A percentile compares a stretch with the other conserved stretches of the same genome.
phyloP scores from a whole-genome alignment of 1,140 invertebrate genomes.

The Drosophila neocordata region DNA sequence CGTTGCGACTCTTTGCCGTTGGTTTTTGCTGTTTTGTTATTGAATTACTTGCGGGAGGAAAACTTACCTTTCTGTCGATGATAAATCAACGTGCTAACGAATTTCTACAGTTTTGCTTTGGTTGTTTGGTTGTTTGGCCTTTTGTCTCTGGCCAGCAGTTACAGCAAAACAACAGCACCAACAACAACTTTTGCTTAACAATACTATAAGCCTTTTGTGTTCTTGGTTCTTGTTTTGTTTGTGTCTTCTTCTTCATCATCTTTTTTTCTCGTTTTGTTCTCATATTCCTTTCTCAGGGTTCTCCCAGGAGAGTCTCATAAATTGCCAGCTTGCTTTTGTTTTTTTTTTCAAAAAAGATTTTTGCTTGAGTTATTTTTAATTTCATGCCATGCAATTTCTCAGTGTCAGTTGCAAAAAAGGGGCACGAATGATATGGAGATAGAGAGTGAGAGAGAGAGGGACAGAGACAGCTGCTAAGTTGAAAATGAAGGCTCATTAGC shows the following conservation, averaged over 20 bases:
- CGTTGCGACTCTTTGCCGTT: slow-evolving; percentile 35
- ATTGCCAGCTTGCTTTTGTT: slow-evolving; percentile 69
- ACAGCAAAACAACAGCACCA: slow-evolving; percentile 9
- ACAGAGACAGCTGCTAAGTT: background rate
- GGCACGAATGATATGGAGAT: background rate
- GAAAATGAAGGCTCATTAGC: slow-evolving; percentile 61
- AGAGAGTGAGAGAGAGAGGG: slow-evolving; percentile 39
- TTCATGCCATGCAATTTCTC: slow-evolving; percentile 76
- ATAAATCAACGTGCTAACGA: slow-evolving; percentile 74
- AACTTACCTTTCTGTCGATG: slow-evolving; percentile 64
- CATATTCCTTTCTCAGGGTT: slow-evolving; percentile 2
- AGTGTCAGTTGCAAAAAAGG: slow-evolving; percentile 58
- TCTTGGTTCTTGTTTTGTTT: background rate
- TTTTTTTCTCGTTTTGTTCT: slow-evolving; percentile 2
- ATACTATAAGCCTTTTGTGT: slow-evolving; percentile 69
- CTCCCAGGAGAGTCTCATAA: slow-evolving; percentile 58
- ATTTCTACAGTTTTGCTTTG: slow-evolving; percentile 44
- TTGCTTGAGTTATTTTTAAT: slow-evolving; percentile 80
- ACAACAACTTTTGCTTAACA: slow-evolving; percentile 41
- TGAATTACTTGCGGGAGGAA: slow-evolving; percentile 58
- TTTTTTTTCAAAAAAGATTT: slow-evolving; percentile 60
- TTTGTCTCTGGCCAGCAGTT: slow-evolving; percentile 27
- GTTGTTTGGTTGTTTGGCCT: slow-evolving; percentile 40
- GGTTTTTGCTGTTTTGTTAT: slow-evolving; percentile 50
- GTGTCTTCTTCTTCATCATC: background rate